Base-by-base conservation (phyloP, 1,140 invertebrate genomes). In the Tetramorium simillimum region DNA sequence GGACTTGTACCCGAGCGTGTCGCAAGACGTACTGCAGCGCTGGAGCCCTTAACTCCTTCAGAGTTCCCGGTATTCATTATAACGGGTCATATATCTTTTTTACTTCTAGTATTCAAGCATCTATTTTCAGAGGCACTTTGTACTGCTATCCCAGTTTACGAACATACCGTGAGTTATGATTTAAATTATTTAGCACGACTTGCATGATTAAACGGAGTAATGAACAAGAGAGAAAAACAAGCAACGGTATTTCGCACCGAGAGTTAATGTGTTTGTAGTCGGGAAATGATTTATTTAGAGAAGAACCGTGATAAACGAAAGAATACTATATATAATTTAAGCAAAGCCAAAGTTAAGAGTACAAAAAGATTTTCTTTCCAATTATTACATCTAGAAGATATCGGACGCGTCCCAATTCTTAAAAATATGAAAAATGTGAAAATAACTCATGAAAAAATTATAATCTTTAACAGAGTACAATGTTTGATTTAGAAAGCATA, bases 121-220 rank as follows among this genome's bases (percentile, higher is more conserved):
- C 53, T 60, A 56, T 49, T 75, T 46, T 75, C 53, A 40, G 53
- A 75, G 37, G 43, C 28, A 37, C 56, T 37, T 12, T 40, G 40
- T 33, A 58, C 56, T 33, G 24, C 33, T 72, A 49, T 58, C 33
- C 14, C 40, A 21, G 37, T 82, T 58, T 18, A 46, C 33, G 14
- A 24, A 24, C 46, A 28, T n/a, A n/a, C n/a, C 46, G 63, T 53
- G 33, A 81, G 12, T 70, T 81, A 24, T 56, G 14, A 53, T 70
- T 70, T 69, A 46, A n/a, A 78, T 81, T 81, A 69, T 81, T 70
- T 70, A 69, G 10, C 63, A 53, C 63, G 37, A 28, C 9, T 10
- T n/a, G 60, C 60, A 37, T 18, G n/a, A 51, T n/a, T 73, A 51
- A 37, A 33, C 9, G 60, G 7, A 40, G 21, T 80, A 53, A 70